Evolutionary conservation across 2,113 vertebrate species (phyloP), one percentile per base, ranked within the genome.

Genomic region (Pterocles gutturalis): DNA sequence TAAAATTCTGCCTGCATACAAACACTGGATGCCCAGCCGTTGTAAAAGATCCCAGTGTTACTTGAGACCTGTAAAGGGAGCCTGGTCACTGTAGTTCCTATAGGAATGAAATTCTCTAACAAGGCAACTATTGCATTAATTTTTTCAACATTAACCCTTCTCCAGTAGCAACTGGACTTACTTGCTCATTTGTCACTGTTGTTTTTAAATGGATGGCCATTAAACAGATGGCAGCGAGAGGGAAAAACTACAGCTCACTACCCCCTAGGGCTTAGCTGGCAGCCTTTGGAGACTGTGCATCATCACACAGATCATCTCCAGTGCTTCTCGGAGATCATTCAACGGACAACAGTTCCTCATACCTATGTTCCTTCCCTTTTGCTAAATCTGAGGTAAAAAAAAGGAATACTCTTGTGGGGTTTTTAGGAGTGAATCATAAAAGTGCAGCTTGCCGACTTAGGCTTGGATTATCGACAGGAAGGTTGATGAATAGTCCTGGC

Each of bases 381-480:
- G 51, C 73, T 84, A 84, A 91, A 72, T 25, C 17, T n/a, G 16
- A 94, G 45, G 54, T 16, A 67, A 86, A 90, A 93, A 94, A 64
- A 17, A 48, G 95, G 84, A 94, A 88, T 80, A 87, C 67, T 89
- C 85, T 38, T 4, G 2, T 21, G 7, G 14, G 4, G 10, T 57
- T 76, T 93, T 97, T 83, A 96, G 92, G 48, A 95, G 51, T 87
- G 53, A 97, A 96, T 95, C 95, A 97, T 95, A 97, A 95, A 97
- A 96, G 92, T 96, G 97, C 96, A 98, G 91, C 96, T 97, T 98
- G 98, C 95, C 69, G 79, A 96, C 80, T 97, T 96, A 82, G 77
- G 96, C 94, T 97, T 71, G 90, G 96, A 97, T 98, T 99, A 98
- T 98, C 2, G 94, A 98, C 95, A 93, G 97, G 62, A 98, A 96